Percentiles rank a stretch among this genome's conserved stretches.
Conservation (phyloP, 1,140 invertebrate species). For the Drosophila lacteicornis region DNA sequence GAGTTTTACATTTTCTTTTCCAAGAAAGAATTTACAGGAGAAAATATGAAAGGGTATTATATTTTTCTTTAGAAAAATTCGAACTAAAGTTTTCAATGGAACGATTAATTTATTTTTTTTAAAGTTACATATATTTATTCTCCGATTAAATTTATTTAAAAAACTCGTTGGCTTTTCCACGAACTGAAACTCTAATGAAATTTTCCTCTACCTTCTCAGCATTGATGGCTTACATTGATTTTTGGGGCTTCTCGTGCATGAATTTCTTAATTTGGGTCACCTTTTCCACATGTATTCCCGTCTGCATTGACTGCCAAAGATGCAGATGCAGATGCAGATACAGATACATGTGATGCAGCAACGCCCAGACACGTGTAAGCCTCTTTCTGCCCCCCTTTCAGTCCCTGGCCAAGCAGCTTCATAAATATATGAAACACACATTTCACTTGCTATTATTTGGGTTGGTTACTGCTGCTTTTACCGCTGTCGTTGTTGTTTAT, state of each 20-base stretch:
- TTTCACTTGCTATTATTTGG: constrained; percentile 63
- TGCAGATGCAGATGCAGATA: constrained; percentile 17
- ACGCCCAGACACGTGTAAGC: constrained; percentile 53
- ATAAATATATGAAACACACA: constrained; percentile 59
- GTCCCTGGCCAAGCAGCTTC: constrained; percentile 18
- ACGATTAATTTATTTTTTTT: neutral
- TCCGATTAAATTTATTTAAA: too few species aligned
- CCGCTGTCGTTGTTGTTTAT: constrained; percentile 52
- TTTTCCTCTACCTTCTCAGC: neutral
- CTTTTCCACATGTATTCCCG: constrained; percentile 26
- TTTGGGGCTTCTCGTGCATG: constrained; percentile 1
- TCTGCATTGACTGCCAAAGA: constrained; percentile 10
- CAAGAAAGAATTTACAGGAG: neutral
- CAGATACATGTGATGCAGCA: constrained; percentile 26
- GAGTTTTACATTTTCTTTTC: neutral
- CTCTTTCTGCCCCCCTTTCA: constrained; percentile 1
- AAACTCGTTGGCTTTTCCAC: neutral
- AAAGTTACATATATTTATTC: neutral
- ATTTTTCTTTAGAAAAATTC: too few species aligned
- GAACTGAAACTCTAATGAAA: neutral
- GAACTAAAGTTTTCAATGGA: neutral
- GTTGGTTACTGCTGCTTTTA: constrained; percentile 20
- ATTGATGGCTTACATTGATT: constrained; percentile 14
- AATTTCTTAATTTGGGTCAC: constrained; percentile 46
- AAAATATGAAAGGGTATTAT: neutral